A percentile compares a stretch with the other conserved stretches of the same genome.
These are phyloP conservation scores for Guaruba guarouba DNA, from an alignment of 2,113 vertebrate species.

Conservation along the genomic window DNA sequence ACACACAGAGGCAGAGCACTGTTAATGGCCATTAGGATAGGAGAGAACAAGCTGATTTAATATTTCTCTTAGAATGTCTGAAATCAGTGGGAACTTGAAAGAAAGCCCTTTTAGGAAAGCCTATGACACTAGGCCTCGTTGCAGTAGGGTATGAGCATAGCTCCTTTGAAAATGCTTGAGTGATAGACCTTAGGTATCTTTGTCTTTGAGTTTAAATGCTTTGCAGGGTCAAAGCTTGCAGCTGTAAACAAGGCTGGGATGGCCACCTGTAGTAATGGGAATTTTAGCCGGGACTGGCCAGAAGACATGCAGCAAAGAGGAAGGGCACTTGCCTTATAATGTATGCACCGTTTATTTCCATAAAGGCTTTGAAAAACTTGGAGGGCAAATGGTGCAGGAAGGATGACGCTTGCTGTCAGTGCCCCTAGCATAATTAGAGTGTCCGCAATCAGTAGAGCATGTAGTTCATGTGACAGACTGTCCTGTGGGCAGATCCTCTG, in stretches of 20 bases:
- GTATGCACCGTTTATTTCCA: constrained; percentile 16
- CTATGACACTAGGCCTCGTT: not conserved
- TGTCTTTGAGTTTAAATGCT: not conserved
- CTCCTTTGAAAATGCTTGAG: not conserved
- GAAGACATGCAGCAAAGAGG: not conserved
- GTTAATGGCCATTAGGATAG: not conserved
- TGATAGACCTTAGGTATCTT: not conserved
- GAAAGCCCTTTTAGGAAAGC: not conserved
- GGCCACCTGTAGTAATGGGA: not conserved
- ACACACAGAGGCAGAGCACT: not conserved
- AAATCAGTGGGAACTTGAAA: not conserved
- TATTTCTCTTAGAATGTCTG: not conserved
- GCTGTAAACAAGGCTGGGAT: not conserved
- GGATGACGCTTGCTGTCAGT: constrained; percentile 11
- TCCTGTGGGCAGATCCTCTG: constrained; percentile 20
- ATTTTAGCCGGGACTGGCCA: not conserved
- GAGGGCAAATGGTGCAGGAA: not conserved
- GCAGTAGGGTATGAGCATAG: not conserved
- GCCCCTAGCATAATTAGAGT: constrained; percentile 14
- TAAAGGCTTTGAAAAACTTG: not conserved
- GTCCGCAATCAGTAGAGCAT: constrained; percentile 22
- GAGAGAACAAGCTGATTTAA: not conserved
- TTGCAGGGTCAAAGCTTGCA: not conserved
- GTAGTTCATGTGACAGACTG: constrained; percentile 38
- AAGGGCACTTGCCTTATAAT: not conserved